phyloP scores from a whole-genome alignment of 2,113 vertebrate species.

The Malaclemys terrapin region DNA sequence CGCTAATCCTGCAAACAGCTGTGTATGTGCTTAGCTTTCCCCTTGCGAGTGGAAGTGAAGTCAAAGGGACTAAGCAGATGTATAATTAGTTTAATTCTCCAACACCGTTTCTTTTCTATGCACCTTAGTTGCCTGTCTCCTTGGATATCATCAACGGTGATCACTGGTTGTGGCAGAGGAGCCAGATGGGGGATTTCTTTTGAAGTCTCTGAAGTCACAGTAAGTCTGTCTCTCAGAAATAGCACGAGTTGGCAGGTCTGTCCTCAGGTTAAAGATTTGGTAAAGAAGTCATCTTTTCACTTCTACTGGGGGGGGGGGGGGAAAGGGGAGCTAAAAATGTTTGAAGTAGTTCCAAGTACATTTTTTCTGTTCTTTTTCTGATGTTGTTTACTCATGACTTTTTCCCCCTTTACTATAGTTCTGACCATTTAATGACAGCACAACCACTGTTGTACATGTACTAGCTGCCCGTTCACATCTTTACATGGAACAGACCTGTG shows the following conservation, averaged over 20 bases:
- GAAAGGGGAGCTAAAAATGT: neutral
- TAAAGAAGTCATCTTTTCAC: neutral
- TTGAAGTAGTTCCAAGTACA: neutral
- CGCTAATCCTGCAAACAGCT: neutral
- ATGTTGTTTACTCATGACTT: neutral
- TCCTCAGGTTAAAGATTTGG: neutral
- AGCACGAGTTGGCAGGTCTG: neutral
- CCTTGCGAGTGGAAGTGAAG: neutral
- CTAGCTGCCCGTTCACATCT: neutral
- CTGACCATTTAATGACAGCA: neutral
- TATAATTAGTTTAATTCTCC: neutral
- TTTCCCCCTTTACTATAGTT: neutral
- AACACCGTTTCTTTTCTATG: neutral
- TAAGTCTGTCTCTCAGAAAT: neutral
- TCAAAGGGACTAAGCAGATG: neutral
- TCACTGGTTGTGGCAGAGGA: neutral
- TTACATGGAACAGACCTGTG: neutral
- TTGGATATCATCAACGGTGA: neutral
- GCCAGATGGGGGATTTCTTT: neutral
- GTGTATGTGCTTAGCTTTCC: neutral
- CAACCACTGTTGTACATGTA: neutral
- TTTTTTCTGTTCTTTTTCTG: neutral
- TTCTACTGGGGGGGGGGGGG: neutral
- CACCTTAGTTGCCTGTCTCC: neutral
- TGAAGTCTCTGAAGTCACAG: neutral